Conservation (phyloP, 2,888 invertebrate genomes). For the Morpho deidamia region DNA sequence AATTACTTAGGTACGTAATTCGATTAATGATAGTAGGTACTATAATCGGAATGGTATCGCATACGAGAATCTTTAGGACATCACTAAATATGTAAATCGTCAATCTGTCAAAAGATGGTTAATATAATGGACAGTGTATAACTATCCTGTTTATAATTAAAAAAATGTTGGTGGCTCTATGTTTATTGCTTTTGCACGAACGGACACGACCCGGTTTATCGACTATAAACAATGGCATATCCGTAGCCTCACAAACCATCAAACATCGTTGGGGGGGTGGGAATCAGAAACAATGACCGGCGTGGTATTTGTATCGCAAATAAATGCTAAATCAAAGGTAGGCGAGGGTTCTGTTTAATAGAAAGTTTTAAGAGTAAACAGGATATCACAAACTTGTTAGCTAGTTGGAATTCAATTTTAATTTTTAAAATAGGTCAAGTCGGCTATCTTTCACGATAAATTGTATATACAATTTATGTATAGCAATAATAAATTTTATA, state of each 20-base stretch:
- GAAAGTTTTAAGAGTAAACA: too few species aligned
- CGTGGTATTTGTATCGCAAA: constrained; percentile 1
- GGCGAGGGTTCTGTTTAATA: background rate
- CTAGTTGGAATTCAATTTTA: background rate
- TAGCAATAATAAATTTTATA: constrained; percentile 11
- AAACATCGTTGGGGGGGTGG: constrained; percentile 2
- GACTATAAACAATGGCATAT: constrained; percentile 21
- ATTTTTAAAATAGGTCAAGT: background rate
- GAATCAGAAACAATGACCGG: constrained; percentile 14
- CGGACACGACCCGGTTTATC: constrained; percentile 30
- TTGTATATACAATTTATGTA: background rate
- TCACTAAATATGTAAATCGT: too few species aligned
- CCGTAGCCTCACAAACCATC: constrained; percentile 8
- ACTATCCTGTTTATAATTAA: background rate
- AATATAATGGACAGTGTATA: too few species aligned
- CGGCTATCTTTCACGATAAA: background rate
- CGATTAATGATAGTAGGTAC: too few species aligned
- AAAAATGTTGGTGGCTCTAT: background rate
- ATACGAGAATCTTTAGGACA: too few species aligned
- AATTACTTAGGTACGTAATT: too few species aligned
- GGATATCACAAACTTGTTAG: too few species aligned
- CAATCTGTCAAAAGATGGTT: too few species aligned
- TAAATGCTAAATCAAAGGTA: constrained; percentile 3
- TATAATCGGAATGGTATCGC: too few species aligned
- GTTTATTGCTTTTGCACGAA: constrained; percentile 21